A percentile compares a stretch with the other conserved stretches of the same genome.
Evolutionary conservation across 2,113 vertebrate genomes (phyloP).

Genomic region (Cacatua alba): DNA sequence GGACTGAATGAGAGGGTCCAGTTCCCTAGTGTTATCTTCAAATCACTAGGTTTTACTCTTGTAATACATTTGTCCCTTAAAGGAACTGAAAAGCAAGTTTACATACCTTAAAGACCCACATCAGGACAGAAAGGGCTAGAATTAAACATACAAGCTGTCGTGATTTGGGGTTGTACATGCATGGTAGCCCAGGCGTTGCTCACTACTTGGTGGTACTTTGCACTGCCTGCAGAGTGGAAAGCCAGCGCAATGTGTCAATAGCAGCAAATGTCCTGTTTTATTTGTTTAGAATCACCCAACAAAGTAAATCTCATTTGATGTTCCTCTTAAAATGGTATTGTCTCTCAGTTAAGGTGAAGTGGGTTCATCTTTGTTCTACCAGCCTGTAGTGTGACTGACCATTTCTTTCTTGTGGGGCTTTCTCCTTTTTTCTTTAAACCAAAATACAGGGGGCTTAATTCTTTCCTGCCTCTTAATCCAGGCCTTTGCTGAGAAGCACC

Average conservation of each 20-base stretch:
- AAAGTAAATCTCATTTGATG: background rate
- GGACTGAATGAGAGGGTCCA: background rate
- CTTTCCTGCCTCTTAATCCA: constrained; percentile 37
- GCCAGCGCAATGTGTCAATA: background rate
- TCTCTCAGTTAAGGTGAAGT: background rate
- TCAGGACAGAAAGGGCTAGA: constrained; percentile 70
- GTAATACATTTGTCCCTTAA: background rate
- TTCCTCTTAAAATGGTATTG: background rate
- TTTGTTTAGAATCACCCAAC: background rate
- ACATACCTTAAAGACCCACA: constrained; percentile 16
- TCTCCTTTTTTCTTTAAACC: constrained; percentile 17
- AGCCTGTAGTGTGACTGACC: constrained; percentile 37
- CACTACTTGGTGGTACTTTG: background rate
- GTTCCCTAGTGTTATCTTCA: background rate
- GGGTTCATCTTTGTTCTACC: constrained; percentile 33
- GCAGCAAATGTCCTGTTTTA: constrained; percentile 1
- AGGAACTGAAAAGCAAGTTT: constrained; percentile 1
- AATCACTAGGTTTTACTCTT: background rate
- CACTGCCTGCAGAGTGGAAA: background rate
- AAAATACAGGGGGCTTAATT: constrained; percentile 35
- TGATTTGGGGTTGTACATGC: constrained; percentile 31
- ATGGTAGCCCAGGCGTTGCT: background rate
- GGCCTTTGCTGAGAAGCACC: constrained; percentile 30
- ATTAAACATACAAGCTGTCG: constrained; percentile 50
- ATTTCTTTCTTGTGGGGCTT: constrained; percentile 29